Evolutionary conservation across 1,140 invertebrate species (phyloP).

Genomic region (Drosophila ercepeae): DNA sequence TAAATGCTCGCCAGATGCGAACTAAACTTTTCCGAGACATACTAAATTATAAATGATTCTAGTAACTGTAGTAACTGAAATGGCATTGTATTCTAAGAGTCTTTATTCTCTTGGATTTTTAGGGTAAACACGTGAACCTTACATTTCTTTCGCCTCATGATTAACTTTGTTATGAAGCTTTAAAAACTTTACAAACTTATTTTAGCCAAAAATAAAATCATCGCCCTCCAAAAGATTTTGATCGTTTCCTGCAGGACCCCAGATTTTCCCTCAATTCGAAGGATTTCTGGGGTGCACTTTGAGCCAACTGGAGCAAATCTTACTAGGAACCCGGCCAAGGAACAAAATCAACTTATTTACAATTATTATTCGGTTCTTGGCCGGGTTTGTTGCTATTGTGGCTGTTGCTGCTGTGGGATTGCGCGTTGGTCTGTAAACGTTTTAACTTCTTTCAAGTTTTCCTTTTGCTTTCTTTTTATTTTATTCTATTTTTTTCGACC

Average conservation of each 20-base stretch:
- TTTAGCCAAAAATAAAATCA: neutral
- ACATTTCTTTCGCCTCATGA: neutral
- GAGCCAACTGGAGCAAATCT: slow-evolving; percentile 50
- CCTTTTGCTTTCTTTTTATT: slow-evolving; percentile 10
- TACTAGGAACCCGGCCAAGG: slow-evolving; percentile 14
- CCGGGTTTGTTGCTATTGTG: slow-evolving; percentile 22
- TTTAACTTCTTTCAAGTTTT: slow-evolving; percentile 67
- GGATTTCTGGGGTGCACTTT: slow-evolving; percentile 32
- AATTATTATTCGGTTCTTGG: slow-evolving; percentile 64
- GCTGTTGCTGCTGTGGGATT: slow-evolving; percentile 20
- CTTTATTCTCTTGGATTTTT: no score
- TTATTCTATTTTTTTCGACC: neutral
- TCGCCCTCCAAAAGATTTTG: slow-evolving; percentile 37
- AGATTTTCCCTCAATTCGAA: no score
- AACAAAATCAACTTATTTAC: slow-evolving; percentile 72
- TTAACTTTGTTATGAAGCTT: neutral
- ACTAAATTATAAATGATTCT: neutral
- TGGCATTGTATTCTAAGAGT: no score
- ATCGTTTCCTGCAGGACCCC: slow-evolving; percentile 34
- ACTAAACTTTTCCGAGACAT: neutral
- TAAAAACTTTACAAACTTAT: neutral
- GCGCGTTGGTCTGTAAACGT: slow-evolving; percentile 68
- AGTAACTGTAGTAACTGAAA: no score
- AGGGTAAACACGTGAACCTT: no score
- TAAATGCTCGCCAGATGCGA: slow-evolving; percentile 40